These are phyloP conservation scores for Cataglyphis albicans DNA, from an alignment of 2,888 invertebrate genomes.

Conservation along the genomic window DNA sequence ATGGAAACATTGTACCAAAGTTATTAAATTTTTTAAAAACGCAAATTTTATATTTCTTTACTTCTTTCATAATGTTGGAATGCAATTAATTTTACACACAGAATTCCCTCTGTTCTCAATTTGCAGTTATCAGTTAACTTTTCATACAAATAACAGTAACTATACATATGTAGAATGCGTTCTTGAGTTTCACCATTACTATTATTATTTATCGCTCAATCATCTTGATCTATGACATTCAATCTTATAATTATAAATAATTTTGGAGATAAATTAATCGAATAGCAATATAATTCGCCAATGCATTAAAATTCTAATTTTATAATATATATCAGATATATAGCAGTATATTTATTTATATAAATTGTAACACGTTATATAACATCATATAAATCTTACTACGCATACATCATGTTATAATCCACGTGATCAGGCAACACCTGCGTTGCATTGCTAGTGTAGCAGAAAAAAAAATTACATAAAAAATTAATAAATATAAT, in stretches of 20 bases:
- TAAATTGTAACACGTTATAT: neutral
- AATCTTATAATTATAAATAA: slow-evolving; percentile 32
- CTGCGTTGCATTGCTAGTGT: neutral
- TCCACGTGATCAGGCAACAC: neutral
- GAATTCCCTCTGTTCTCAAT: neutral
- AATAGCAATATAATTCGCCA: neutral
- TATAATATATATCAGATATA: neutral
- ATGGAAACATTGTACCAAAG: neutral
- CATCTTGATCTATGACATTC: neutral
- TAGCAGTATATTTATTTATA: neutral
- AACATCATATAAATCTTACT: neutral
- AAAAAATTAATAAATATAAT: neutral
- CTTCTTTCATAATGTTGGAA: neutral
- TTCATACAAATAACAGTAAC: neutral
- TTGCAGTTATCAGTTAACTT: neutral
- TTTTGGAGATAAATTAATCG: slow-evolving; percentile 32
- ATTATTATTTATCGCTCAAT: slow-evolving; percentile 43
- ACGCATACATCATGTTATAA: neutral
- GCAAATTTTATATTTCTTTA: neutral
- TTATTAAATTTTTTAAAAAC: neutral
- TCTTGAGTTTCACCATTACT: slow-evolving; percentile 19
- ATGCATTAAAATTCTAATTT: neutral
- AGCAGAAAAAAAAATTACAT: neutral
- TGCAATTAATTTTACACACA: neutral
- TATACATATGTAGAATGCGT: neutral